Evolutionary conservation across 1,140 invertebrate genomes (phyloP).

Genomic region (Asbolus verrucosus): DNA sequence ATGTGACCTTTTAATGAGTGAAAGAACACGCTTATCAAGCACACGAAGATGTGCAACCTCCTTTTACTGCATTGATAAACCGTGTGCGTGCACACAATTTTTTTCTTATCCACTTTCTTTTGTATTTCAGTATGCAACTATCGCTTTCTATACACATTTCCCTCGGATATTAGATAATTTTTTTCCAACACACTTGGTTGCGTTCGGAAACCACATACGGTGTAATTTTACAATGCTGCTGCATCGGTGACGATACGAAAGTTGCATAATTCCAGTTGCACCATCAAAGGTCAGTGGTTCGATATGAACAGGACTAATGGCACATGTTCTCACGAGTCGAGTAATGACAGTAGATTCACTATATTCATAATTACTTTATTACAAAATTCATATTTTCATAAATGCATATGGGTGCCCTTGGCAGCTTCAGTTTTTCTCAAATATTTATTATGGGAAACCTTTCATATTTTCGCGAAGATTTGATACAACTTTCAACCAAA

Average conservation of each 20-base stretch:
- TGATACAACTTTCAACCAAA: no score
- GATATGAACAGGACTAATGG: slow-evolving; percentile 44
- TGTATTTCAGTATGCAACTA: no score
- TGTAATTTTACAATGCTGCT: no score
- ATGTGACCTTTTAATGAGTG: slow-evolving; percentile 11
- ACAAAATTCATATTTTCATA: slow-evolving; percentile 21
- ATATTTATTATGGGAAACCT: not conserved
- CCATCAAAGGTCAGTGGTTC: slow-evolving; percentile 48
- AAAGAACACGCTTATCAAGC: slow-evolving; percentile 8
- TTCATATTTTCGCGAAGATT: slow-evolving; percentile 9
- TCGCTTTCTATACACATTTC: no score
- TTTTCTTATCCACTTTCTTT: no score
- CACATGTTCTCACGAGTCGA: slow-evolving; percentile 46
- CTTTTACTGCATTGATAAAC: slow-evolving; percentile 7
- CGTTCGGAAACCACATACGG: not conserved
- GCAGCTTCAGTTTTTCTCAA: not conserved
- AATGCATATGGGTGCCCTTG: no score
- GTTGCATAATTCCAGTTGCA: slow-evolving; percentile 41
- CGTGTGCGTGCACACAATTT: no score
- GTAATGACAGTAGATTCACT: no score
- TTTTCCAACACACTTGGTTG: not conserved
- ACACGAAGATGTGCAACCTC: slow-evolving; percentile 29
- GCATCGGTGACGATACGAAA: slow-evolving; percentile 11
- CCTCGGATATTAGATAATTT: no score
- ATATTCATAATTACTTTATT: slow-evolving; percentile 37